Percentiles rank a stretch among this genome's conserved stretches.
These are phyloP conservation scores for Ammodramus savannarum DNA, from an alignment of 2,113 vertebrate species.

Conservation along the genomic window DNA sequence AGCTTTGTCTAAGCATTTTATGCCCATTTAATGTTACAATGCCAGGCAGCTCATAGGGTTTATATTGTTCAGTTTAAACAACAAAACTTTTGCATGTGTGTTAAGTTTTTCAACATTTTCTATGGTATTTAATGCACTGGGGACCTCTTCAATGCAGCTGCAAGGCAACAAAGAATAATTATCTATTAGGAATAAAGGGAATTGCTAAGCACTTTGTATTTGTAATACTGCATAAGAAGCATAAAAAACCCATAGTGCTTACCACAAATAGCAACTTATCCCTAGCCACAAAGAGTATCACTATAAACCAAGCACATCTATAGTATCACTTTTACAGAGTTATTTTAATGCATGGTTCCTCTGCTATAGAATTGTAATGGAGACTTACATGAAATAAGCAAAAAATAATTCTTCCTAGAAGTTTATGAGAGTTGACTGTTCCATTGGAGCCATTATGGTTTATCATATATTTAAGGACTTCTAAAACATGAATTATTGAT, in stretches of 20 bases:
- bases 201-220: background rate
- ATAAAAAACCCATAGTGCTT: background rate
- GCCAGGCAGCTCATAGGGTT: background rate
- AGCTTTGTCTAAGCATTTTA: background rate
- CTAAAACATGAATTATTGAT: constrained; percentile 65
- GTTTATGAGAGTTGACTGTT: constrained; percentile 50
- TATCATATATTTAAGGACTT: constrained; percentile 61
- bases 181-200: background rate
- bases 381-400: background rate
- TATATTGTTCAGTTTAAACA: background rate
- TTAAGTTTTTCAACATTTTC: background rate
- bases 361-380: background rate
- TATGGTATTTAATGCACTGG: background rate
- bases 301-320: background rate
- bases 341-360: background rate
- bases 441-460: constrained; percentile 47
- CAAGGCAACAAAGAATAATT: background rate
- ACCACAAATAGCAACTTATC: background rate
- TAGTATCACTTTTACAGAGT: background rate
- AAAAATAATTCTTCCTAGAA: background rate
- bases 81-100: background rate
- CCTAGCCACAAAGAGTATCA: background rate
- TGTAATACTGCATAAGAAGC: background rate
- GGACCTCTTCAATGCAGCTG: background rate
- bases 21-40: background rate